phyloP scores from a whole-genome alignment of 2,888 invertebrate genomes.

The Cheilosia scutellata region DNA sequence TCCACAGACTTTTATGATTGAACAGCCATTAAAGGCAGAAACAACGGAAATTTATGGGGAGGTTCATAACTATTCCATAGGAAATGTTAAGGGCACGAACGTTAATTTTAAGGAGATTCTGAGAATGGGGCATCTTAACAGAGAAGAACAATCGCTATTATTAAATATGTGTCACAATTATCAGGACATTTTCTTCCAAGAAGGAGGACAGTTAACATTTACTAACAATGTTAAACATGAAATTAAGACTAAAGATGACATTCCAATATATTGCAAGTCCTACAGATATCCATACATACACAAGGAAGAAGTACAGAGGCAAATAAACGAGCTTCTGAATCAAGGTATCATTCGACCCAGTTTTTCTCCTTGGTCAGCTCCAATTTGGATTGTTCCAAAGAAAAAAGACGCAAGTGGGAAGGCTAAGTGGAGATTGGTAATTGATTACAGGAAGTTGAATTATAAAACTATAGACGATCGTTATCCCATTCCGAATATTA shows the following conservation, averaged over 20 bases:
- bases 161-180: too few species aligned
- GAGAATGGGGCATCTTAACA: slow-evolving; percentile 9
- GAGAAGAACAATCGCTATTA: slow-evolving; percentile 11
- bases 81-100: not conserved
- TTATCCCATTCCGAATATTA: not conserved
- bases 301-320: slow-evolving; percentile 17
- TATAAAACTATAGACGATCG: slow-evolving; percentile 14
- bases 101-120: not conserved
- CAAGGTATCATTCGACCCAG: slow-evolving; percentile 28
- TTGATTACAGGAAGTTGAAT: slow-evolving; percentile 5
- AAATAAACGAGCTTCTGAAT: slow-evolving; percentile 7
- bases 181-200: too few species aligned
- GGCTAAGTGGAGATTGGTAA: slow-evolving; percentile 9
- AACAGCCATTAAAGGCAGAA: too few species aligned
- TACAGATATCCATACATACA: slow-evolving; percentile 23
- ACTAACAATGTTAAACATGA: slow-evolving; percentile 15
- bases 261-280: slow-evolving; percentile 23
- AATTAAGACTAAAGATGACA: slow-evolving; percentile 3
- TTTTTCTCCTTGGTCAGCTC: slow-evolving; percentile 28
- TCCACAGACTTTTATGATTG: not conserved
- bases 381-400: slow-evolving; percentile 32
- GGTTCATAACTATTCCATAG: not conserved
- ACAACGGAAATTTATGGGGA: not conserved
- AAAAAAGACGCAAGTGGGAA: not conserved
- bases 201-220: slow-evolving; percentile 33